Base-by-base conservation (phyloP, 2,888 invertebrate species). In the Sycophila texana region DNA sequence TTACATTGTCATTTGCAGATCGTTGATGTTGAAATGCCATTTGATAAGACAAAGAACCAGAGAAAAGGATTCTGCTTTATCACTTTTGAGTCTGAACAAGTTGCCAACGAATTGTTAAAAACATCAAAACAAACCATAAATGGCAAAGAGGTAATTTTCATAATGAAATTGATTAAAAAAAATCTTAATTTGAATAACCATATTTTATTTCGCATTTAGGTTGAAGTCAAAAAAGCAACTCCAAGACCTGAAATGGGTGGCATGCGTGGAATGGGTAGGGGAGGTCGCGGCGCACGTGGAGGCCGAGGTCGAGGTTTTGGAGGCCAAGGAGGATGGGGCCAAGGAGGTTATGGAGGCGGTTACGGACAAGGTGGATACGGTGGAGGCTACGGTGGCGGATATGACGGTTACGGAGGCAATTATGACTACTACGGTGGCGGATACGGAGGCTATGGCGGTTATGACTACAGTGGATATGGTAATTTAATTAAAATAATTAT, bases 1-100 rank as follows among this genome's bases (percentile, higher is more conserved):
- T 22, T 16, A 66, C 58, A 22, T 66, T 65, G 12, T 14, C 14
- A 77, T 82, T 92, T 92, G 18, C 89, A 98, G 98, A 97, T 98
- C 87, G 95, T 97, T 82, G 97, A 98, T 87, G 95, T 98, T 78
- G 99, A 99, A 91, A 96, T 98, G 95, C 99, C 99, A 79, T 98
- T 97, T 88, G 99, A 99, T 91, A 98, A 98, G 91, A 95, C 96
- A 90, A 98, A 98, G 94, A 98, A 97, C 91, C 97, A 98, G 91
- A 94, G 98, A 87, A 96, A 98, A 92, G 97, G 96, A 81, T 99
- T 99, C 93, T 98, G 98, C 90, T 99, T 99, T 91, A 97, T 99
- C 90, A 98, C 98, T 84, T 99, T 98, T 88, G 98, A 99, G 90
- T 96, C 96, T 49, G 98, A 98, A 91, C 96, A 97, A 91, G 96